Conservation (phyloP, 2,113 vertebrate genomes). For the Mobula hypostoma region DNA sequence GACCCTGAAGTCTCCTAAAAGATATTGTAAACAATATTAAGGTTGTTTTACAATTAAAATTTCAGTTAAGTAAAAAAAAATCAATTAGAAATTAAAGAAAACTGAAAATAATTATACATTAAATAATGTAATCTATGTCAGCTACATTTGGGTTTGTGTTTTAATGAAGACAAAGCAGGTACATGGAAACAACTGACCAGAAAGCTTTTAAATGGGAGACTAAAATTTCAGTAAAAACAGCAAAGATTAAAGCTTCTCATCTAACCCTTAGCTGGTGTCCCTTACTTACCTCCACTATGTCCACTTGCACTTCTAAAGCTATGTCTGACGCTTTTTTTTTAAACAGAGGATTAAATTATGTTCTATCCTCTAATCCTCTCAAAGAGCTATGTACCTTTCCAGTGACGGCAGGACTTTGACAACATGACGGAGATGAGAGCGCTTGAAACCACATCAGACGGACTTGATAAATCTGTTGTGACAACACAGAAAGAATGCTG, state of each 20-base stretch:
- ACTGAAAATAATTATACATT: background rate
- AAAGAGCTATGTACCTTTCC: slow-evolving; percentile 55
- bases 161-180: background rate
- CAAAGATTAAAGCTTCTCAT: slow-evolving; percentile 28
- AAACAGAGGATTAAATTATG: slow-evolving; percentile 52
- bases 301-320: slow-evolving; percentile 39
- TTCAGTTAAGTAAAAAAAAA: background rate
- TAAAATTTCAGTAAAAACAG: slow-evolving; percentile 26
- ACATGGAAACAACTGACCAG: background rate
- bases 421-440: slow-evolving; percentile 58
- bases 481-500: slow-evolving; percentile 58
- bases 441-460: slow-evolving; percentile 59
- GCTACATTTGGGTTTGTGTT: background rate
- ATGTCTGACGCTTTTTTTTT: slow-evolving; percentile 54
- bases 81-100: background rate
- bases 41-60: background rate
- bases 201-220: slow-evolving; percentile 3
- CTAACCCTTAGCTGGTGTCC: slow-evolving; percentile 36
- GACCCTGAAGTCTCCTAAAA: background rate
- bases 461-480: slow-evolving; percentile 58
- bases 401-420: slow-evolving; percentile 63
- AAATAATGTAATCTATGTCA: background rate
- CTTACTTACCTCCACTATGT: slow-evolving; percentile 34
- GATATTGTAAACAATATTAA: background rate
- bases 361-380: slow-evolving; percentile 66